phyloP scores from a whole-genome alignment of 2,888 invertebrate genomes.

The Auanema sp. region DNA sequence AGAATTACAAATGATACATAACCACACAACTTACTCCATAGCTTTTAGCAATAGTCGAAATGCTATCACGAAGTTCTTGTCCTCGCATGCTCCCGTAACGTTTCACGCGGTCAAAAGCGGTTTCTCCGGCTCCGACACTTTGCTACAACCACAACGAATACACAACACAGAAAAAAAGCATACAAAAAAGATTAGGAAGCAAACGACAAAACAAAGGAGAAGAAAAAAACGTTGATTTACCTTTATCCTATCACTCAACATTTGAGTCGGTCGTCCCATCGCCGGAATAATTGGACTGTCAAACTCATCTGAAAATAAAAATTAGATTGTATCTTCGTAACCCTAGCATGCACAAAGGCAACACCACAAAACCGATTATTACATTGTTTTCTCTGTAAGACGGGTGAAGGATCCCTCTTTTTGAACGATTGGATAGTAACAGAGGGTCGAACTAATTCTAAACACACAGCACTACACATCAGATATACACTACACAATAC shows the following conservation, averaged over 20 bases:
- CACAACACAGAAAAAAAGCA: constrained; percentile 12
- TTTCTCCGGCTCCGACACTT: constrained; percentile 21
- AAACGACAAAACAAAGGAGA: constrained; percentile 1
- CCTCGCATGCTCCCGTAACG: constrained; percentile 58
- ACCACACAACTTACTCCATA: constrained; percentile 28
- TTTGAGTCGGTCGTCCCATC: constrained; percentile 29
- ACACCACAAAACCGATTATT: constrained; percentile 9
- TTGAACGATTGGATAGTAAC: constrained; percentile 46
- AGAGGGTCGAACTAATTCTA: constrained; percentile 44
- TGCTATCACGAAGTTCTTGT: constrained; percentile 51
- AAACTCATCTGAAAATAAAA: constrained; percentile 41
- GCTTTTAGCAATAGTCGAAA: constrained; percentile 42
- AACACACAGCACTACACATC: constrained; percentile 16
- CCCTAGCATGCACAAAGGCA: neutral
- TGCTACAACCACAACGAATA: constrained; percentile 15
- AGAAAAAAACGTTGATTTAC: constrained; percentile 5
- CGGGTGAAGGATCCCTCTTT: constrained; percentile 54
- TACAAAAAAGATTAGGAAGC: neutral
- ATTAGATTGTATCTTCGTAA: neutral
- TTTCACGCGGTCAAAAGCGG: constrained; percentile 50
- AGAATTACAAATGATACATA: constrained; percentile 12
- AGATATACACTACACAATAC: neutral
- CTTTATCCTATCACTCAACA: constrained; percentile 16
- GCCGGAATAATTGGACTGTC: constrained; percentile 43
- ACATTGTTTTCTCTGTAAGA: constrained; percentile 55